phyloP scores from a whole-genome alignment of 2,113 vertebrate genomes.

The Heterotis niloticus region DNA sequence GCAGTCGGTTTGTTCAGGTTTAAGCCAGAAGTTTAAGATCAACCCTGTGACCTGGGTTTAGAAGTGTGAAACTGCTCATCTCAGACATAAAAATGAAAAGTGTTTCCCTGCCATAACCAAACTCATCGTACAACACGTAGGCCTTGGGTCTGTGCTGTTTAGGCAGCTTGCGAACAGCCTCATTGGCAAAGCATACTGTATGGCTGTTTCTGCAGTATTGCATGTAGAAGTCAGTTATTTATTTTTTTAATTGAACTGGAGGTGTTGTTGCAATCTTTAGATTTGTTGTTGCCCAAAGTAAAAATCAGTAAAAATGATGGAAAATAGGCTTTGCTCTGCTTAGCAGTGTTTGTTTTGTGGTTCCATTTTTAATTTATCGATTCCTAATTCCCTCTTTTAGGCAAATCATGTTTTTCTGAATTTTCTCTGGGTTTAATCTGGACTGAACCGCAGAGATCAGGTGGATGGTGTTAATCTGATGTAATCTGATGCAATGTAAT shows the following conservation, averaged over 20 bases:
- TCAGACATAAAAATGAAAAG: too few species aligned
- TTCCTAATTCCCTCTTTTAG: slow-evolving; percentile 12
- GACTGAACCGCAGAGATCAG: not conserved
- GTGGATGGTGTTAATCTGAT: not conserved
- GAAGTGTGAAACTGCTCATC: too few species aligned
- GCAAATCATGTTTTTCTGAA: not conserved
- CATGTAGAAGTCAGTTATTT: not conserved
- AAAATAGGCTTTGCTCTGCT: not conserved
- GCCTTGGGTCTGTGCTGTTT: not conserved
- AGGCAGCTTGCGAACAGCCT: not conserved
- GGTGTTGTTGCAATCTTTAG: not conserved
- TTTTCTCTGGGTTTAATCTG: not conserved
- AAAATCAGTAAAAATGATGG: slow-evolving; percentile 15
- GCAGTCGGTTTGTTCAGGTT: too few species aligned
- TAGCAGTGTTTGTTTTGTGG: not conserved
- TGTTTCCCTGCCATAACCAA: too few species aligned
- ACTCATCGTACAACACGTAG: too few species aligned
- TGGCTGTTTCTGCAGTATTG: not conserved
- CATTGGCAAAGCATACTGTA: not conserved
- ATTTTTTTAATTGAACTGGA: not conserved
- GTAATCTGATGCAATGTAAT: not conserved
- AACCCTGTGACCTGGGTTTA: too few species aligned
- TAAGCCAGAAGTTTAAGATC: too few species aligned
- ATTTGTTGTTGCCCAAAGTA: not conserved
- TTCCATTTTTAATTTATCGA: slow-evolving; percentile 21